Percentiles rank a stretch among this genome's conserved stretches.
Conservation (phyloP, 2,113 vertebrate species). For the Arothron firmamentum region DNA sequence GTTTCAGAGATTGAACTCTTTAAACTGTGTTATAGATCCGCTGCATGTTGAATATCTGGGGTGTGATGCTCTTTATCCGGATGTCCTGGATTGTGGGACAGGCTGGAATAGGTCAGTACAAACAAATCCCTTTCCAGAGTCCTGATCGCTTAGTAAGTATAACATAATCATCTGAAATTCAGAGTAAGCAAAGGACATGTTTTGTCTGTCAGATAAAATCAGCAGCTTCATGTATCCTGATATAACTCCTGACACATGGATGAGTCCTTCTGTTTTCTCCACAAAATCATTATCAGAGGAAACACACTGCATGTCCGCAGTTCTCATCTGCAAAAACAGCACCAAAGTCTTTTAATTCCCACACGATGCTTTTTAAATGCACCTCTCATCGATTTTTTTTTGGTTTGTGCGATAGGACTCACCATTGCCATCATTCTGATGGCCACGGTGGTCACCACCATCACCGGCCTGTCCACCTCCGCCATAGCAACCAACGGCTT, state of each 20-base stretch:
- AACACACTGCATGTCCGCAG: too few relatives aligned
- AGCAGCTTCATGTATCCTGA: too few relatives aligned
- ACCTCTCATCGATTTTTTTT: neutral
- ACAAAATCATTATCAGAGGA: too few relatives aligned
- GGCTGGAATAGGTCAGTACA: slow-evolving; percentile 87
- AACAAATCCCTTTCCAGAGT: neutral
- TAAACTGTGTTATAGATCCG: slow-evolving; percentile 77
- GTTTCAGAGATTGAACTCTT: neutral
- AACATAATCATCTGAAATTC: too few relatives aligned
- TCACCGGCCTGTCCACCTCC: slow-evolving; percentile 94
- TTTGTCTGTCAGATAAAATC: too few relatives aligned
- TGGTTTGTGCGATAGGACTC: slow-evolving; percentile 71
- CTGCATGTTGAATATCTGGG: slow-evolving; percentile 99
- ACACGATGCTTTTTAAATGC: too few relatives aligned
- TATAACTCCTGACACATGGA: too few relatives aligned
- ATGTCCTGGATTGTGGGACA: slow-evolving; percentile 98
- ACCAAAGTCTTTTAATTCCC: too few relatives aligned
- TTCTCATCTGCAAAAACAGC: too few relatives aligned
- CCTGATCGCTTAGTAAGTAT: too few relatives aligned
- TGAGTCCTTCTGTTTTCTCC: too few relatives aligned
- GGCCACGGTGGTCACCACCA: slow-evolving; percentile 93
- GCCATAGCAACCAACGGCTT: slow-evolving; percentile 97
- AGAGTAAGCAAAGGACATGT: too few relatives aligned
- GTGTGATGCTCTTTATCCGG: slow-evolving; percentile 98
- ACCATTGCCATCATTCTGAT: slow-evolving; percentile 86